phyloP scores from a whole-genome alignment of 2,797 vertebrate genomes.

The Parauchenoglanis punctatus region DNA sequence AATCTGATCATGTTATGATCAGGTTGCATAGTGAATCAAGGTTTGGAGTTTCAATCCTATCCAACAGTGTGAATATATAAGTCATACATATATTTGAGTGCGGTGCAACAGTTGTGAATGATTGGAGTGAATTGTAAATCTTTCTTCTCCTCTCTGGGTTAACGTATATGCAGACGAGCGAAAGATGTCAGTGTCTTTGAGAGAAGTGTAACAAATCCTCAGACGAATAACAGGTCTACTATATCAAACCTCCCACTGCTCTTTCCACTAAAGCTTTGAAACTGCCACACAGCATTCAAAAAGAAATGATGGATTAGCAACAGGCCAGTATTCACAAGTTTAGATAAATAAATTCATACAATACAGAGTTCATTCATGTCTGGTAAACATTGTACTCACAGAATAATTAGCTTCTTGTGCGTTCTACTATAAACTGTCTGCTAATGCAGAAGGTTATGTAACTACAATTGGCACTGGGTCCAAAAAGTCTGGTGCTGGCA shows the following conservation, averaged over 20 bases:
- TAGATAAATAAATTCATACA: slow-evolving; percentile 34
- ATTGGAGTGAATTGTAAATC: slow-evolving; percentile 51
- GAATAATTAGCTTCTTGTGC: slow-evolving; percentile 45
- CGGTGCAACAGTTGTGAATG: slow-evolving; percentile 53
- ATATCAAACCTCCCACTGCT: slow-evolving; percentile 30
- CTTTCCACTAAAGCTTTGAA: slow-evolving; percentile 32
- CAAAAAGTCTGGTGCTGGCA: slow-evolving; percentile 26
- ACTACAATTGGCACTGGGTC: slow-evolving; percentile 39
- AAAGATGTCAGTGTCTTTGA: slow-evolving; percentile 41
- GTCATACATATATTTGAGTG: slow-evolving; percentile 31
- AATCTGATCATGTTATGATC: slow-evolving; percentile 24
- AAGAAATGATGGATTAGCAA: slow-evolving; percentile 28
- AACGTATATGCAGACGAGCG: slow-evolving; percentile 30
- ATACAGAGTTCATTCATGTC: slow-evolving; percentile 14
- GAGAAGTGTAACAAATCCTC: slow-evolving; percentile 48
- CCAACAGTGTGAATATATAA: slow-evolving; percentile 50
- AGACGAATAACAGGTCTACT: slow-evolving; percentile 27
- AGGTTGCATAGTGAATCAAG: slow-evolving; percentile 8
- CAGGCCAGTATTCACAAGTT: slow-evolving; percentile 28
- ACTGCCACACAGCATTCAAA: background rate
- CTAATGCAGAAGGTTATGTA: slow-evolving; percentile 48
- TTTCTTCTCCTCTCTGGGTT: slow-evolving; percentile 19
- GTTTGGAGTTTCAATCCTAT: slow-evolving; percentile 24
- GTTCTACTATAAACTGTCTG: slow-evolving; percentile 31
- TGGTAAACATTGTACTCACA: slow-evolving; percentile 41